Conservation (phyloP, 2,888 invertebrate species). For the Hydropsyche betteni region DNA sequence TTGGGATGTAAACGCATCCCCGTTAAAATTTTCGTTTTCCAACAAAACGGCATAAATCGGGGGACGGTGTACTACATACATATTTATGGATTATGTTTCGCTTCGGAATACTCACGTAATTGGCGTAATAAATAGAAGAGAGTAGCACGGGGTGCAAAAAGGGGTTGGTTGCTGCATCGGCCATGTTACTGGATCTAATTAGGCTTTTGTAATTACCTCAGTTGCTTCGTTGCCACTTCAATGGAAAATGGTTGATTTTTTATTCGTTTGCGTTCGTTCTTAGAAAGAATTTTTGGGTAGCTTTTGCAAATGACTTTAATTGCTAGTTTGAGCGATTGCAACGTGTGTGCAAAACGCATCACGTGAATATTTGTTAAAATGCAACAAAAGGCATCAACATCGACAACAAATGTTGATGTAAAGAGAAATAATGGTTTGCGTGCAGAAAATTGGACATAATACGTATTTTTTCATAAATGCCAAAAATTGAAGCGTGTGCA, state of each 20-base stretch:
- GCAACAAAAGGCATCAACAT: slow-evolving; percentile 34
- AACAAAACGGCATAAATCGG: too few species aligned
- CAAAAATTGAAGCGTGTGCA: slow-evolving; percentile 27
- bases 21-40: too few species aligned
- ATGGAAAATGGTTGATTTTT: neutral
- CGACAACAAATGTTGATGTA: slow-evolving; percentile 8
- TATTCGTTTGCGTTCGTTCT: too few species aligned
- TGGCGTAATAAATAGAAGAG: slow-evolving; percentile 29
- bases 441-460: slow-evolving; percentile 47
- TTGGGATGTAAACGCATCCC: too few species aligned
- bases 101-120: slow-evolving; percentile 14
- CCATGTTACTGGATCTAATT: slow-evolving; percentile 32
- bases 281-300: neutral
- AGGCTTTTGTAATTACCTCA: slow-evolving; percentile 20
- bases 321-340: too few species aligned
- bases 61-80: too few species aligned
- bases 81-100: too few species aligned
- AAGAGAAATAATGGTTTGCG: slow-evolving; percentile 41
- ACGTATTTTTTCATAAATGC: slow-evolving; percentile 38
- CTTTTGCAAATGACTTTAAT: neutral
- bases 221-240: neutral
- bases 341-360: neutral
- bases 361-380: slow-evolving; percentile 21
- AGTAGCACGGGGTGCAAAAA: slow-evolving; percentile 3
- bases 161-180: neutral